Evolutionary conservation across 1,140 invertebrate species (phyloP).

Genomic region (Aphaenogaster ashmeadi): DNA sequence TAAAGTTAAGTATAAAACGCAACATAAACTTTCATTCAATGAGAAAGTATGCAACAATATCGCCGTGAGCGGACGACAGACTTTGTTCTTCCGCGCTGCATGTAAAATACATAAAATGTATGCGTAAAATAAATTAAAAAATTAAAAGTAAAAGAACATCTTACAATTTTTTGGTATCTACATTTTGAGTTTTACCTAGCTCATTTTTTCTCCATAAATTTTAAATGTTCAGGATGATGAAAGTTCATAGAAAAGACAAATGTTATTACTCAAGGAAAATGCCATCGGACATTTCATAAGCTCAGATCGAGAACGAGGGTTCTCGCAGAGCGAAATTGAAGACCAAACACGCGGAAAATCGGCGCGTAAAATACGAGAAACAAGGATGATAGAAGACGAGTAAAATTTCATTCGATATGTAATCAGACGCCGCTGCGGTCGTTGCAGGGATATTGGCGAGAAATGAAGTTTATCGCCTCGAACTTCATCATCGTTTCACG

Average conservation of each 20-base stretch:
- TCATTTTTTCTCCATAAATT: slow-evolving; percentile 3
- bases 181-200: slow-evolving; percentile 20
- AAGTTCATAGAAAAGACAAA: slow-evolving; percentile 22
- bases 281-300: slow-evolving; percentile 30
- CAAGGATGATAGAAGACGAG: slow-evolving; percentile 41
- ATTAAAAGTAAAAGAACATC: background rate
- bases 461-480: slow-evolving; percentile 21
- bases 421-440: slow-evolving; percentile 13
- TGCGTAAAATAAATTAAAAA: slow-evolving; percentile 8
- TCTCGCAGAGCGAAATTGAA: slow-evolving; percentile 20
- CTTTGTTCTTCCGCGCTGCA: background rate
- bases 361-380: slow-evolving; percentile 47
- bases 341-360: slow-evolving; percentile 46
- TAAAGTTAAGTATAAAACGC: slow-evolving; percentile 24
- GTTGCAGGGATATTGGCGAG: background rate
- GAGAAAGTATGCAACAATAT: slow-evolving; percentile 20
- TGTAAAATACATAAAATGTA: slow-evolving; percentile 24
- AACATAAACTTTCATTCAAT: slow-evolving; percentile 19
- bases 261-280: slow-evolving; percentile 42
- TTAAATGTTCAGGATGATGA: slow-evolving; percentile 21
- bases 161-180: background rate
- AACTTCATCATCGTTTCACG: slow-evolving; percentile 45
- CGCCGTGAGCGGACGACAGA: background rate
- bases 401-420: slow-evolving; percentile 55
- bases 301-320: background rate